Percentiles rank a stretch among this genome's conserved stretches.
Evolutionary conservation across 2,797 vertebrate genomes (phyloP).

Genomic region (Phoebastria nigripes): DNA sequence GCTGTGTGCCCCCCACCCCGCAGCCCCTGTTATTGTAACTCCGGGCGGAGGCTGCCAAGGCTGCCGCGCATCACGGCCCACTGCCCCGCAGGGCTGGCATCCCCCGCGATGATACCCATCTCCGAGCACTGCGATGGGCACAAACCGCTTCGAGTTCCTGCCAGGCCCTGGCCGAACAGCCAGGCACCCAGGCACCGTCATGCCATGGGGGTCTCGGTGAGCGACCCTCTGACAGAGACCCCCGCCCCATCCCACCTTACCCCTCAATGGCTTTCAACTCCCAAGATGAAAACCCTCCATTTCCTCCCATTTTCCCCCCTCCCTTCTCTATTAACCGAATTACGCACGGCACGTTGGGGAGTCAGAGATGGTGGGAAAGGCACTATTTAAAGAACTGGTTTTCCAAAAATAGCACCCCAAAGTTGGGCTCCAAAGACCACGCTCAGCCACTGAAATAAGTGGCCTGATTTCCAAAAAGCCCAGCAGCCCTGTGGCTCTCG

Average conservation of each 20-base stretch:
- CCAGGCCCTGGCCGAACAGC: not conserved
- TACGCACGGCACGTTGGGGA: not conserved
- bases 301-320: not conserved
- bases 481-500: not conserved
- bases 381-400: not conserved
- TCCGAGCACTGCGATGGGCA: not conserved
- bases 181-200: not conserved
- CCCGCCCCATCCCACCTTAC: not conserved
- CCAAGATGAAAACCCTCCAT: not conserved
- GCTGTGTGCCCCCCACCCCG: not conserved
- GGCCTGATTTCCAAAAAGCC: not conserved
- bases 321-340: not conserved
- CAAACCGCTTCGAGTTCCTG: not conserved
- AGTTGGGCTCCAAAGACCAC: not conserved
- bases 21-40: not conserved
- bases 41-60: not conserved
- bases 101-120: not conserved
- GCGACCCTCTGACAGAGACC: not conserved
- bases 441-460: not conserved
- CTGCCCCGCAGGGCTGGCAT: not conserved
- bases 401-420: not conserved
- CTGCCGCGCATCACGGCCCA: not conserved
- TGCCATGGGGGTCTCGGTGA: rapidly evolving
- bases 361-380: not conserved
- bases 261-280: not conserved